phyloP scores from a whole-genome alignment of 2,113 vertebrate genomes.

The Ailuropoda melanoleuca region DNA sequence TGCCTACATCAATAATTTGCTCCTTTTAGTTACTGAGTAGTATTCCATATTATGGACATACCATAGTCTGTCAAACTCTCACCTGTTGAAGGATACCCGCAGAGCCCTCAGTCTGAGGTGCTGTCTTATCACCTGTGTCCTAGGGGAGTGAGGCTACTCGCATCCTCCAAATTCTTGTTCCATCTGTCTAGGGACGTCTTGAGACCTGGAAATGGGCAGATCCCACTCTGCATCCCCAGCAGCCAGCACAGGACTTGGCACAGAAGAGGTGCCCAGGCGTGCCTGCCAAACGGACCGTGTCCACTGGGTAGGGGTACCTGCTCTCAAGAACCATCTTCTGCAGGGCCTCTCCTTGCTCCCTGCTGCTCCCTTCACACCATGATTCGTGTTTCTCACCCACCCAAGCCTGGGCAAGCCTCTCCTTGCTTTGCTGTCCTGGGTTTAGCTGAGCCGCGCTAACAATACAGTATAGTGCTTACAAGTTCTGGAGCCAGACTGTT shows the following conservation, averaged over 20 bases:
- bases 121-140: not conserved
- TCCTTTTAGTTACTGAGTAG: not conserved
- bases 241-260: not conserved
- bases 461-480: not conserved
- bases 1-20: not conserved
- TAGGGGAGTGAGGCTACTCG: not conserved
- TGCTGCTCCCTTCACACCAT: not conserved
- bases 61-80: not conserved
- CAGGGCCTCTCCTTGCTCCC: not conserved
- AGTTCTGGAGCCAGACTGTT: not conserved
- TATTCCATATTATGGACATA: not conserved
- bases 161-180: not conserved
- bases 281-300: not conserved
- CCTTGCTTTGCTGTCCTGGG: not conserved
- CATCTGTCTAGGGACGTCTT: not conserved
- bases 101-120: not conserved
- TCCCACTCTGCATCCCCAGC: not conserved
- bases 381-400: not conserved
- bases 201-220: not conserved
- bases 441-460: not conserved
- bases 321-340: not conserved
- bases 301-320: not conserved
- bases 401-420: not conserved
- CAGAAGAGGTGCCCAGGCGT: not conserved
- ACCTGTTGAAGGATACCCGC: not conserved